Conservation (phyloP, 2,888 invertebrate species). For the Drosophila mulleri region DNA sequence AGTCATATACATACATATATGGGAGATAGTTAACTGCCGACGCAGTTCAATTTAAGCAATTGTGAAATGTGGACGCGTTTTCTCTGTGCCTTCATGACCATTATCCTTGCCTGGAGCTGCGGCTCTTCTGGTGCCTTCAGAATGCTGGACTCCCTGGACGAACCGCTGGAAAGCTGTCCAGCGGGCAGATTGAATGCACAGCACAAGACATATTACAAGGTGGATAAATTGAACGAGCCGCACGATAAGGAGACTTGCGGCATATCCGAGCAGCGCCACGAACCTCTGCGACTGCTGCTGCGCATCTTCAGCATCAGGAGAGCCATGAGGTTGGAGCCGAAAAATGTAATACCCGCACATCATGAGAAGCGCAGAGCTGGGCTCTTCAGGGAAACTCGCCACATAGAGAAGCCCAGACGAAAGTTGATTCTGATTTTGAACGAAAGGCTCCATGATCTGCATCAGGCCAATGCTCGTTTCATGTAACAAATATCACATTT, state of each 20-base stretch:
- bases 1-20: constrained; percentile 1
- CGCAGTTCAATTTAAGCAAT: constrained; percentile 18
- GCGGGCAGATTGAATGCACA: constrained; percentile 5
- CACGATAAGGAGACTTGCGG: background rate
- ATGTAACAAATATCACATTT: constrained; percentile 7
- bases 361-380: background rate
- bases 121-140: constrained; percentile 5
- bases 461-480: background rate
- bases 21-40: background rate
- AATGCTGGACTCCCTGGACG: background rate
- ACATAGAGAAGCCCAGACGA: background rate
- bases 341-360: background rate
- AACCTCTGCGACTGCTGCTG: constrained; percentile 31
- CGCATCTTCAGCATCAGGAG: constrained; percentile 41
- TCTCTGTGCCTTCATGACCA: background rate
- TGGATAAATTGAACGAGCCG: background rate
- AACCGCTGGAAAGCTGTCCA: constrained; percentile 7
- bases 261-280: background rate
- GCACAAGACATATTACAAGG: constrained; percentile 19
- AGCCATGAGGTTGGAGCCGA: background rate
- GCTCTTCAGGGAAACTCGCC: background rate
- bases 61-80: constrained; percentile 34
- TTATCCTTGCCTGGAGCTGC: constrained; percentile 12
- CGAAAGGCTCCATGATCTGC: background rate
- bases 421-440: constrained; percentile 22